These are phyloP conservation scores for Acronicta leporina DNA, from an alignment of 2,888 invertebrate species.

Conservation along the genomic window DNA sequence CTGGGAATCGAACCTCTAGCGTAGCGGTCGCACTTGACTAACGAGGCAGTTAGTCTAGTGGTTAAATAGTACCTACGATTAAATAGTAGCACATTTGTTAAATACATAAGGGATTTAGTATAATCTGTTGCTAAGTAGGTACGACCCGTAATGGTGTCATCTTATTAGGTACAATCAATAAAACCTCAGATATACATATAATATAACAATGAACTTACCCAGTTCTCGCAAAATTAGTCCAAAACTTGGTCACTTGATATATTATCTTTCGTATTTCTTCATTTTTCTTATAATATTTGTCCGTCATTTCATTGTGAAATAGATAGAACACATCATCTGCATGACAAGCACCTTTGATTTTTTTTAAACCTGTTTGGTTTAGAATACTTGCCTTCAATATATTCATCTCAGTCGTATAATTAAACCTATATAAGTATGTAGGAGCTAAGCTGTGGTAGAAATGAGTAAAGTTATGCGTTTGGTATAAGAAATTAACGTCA, in stretches of 20 bases:
- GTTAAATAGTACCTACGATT: too few species aligned
- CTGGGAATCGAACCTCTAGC: too few species aligned
- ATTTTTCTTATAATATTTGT: slow-evolving; percentile 67
- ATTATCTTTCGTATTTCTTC: slow-evolving; percentile 69
- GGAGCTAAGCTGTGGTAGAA: slow-evolving; percentile 61
- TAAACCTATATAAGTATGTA: slow-evolving; percentile 71
- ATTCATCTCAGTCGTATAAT: slow-evolving; percentile 72
- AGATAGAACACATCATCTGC: slow-evolving; percentile 84
- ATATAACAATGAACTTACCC: slow-evolving; percentile 65
- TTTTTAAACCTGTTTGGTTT: slow-evolving; percentile 37
- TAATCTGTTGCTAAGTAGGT: too few species aligned
- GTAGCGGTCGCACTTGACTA: too few species aligned
- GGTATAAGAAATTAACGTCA: slow-evolving; percentile 68
- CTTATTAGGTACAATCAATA: too few species aligned
- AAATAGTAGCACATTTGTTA: too few species aligned
- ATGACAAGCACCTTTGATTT: slow-evolving; percentile 78
- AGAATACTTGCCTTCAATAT: slow-evolving; percentile 59
- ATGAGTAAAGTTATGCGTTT: slow-evolving; percentile 67
- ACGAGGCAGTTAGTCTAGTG: too few species aligned
- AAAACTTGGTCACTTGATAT: slow-evolving; percentile 76
- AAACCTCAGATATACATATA: too few species aligned
- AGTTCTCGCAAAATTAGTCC: slow-evolving; percentile 83
- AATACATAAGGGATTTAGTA: too few species aligned
- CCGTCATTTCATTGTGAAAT: slow-evolving; percentile 74
- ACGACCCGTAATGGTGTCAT: too few species aligned